Evolutionary conservation across 1,140 invertebrate species (phyloP).

Genomic region (Gerris buenoi): DNA sequence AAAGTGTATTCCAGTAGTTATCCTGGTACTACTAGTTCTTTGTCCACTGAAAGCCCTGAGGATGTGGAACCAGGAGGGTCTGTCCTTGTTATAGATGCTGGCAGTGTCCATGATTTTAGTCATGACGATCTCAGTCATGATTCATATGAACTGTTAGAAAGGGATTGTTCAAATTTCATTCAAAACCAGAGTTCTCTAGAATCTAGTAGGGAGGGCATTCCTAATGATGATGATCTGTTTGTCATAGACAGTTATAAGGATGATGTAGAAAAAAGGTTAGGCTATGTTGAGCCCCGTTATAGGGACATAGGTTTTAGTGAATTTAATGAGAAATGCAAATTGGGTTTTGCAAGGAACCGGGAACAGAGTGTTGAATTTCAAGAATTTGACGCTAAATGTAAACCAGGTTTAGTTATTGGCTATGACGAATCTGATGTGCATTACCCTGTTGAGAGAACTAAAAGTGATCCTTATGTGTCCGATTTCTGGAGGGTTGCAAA

Average conservation of each 20-base stretch:
- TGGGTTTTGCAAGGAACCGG: conserved; percentile 18
- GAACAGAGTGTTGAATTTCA: conserved; percentile 19
- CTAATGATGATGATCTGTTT: conserved; percentile 48
- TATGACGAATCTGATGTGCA: conserved; percentile 27
- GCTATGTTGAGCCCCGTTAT: conserved; percentile 24
- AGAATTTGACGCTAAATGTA: conserved; percentile 35
- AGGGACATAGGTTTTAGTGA: conserved; percentile 25
- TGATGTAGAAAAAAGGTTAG: conserved; percentile 24
- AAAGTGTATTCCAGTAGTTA: conserved; percentile 70
- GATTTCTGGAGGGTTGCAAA: conserved; percentile 21
- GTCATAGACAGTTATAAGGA: conserved; percentile 38
- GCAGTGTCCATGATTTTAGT: conserved; percentile 33
- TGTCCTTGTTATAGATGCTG: conserved; percentile 22
- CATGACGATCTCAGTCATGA: conserved; percentile 78
- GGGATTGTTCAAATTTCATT: conserved; percentile 20
- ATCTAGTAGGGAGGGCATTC: conserved; percentile 41
- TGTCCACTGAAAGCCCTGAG: conserved; percentile 43
- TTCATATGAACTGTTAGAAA: conserved; percentile 68
- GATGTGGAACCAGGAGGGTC: conserved; percentile 28
- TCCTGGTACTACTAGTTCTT: conserved; percentile 52
- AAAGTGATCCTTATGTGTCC: conserved; percentile 56
- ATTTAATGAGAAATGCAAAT: conserved; percentile 26
- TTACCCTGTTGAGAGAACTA: conserved; percentile 51
- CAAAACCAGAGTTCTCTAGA: conserved; percentile 35
- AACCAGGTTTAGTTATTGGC: conserved; percentile 32